Evolutionary conservation across 2,888 invertebrate species (phyloP), one percentile per base, ranked within the genome.

Genomic region (Ectropis crepuscularia): DNA sequence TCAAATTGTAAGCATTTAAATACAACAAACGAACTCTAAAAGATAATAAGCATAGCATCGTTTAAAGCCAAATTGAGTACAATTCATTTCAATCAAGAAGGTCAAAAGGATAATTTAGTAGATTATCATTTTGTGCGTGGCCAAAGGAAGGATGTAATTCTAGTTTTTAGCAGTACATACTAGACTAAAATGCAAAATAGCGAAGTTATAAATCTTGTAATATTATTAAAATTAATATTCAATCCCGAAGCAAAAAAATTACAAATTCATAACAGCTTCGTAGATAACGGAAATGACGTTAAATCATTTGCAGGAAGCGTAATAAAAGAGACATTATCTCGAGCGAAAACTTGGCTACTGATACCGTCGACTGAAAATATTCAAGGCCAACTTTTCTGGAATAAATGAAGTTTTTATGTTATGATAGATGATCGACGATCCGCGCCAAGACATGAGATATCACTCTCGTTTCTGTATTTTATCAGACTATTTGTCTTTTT

Each of bases 261-360:
- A 61, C 39, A 55, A 46, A 53, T 42, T 61, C 45, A 55, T 50
- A 48, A 53, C 42, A 53, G 43, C 38, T 53, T 50, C n/a, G 38
- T 39, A 62, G 47, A 63, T 57, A 63, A 53, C 63, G 63, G 63
- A 63, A 53, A 28, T 63, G 58, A 63, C 63, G 63, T 48, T 63
- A 63, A 58, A 63, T 63, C 53, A 58, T 63, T 63, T 43, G 16
- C 53, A 53, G 63, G 63, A 53, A 63, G 49, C 43, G 58, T 53
- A 63, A 58, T 63, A 63, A 63, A 63, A 63, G 57, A 58, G 63
- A 57, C 42, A 63, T 58, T 63, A 63, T 49, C 54, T 49, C 11
- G 36, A 55, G 48, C 36, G 38, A 38, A 57, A 63, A 63, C 58
- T 63, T 58, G 57, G 58, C 58, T 53, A 8, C 58, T 53, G 53